A percentile compares a stretch with the other conserved stretches of the same genome.
These are phyloP conservation scores for Drosophila jambulina DNA, from an alignment of 1,140 invertebrate species.

Conservation along the genomic window DNA sequence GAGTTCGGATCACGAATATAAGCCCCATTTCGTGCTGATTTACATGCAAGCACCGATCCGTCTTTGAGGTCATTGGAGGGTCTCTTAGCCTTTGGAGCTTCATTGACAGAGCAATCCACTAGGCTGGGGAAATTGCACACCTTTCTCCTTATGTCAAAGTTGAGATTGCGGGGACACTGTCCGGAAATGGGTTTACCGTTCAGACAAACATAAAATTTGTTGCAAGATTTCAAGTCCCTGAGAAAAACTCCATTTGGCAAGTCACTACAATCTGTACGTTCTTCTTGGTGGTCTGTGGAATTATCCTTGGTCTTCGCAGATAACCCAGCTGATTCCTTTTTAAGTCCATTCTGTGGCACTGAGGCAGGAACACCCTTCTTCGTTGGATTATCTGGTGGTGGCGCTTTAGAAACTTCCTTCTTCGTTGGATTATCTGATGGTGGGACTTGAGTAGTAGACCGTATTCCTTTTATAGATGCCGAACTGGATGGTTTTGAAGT, in stretches of 20 bases:
- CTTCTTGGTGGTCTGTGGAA: not conserved
- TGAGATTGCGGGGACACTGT: slow-evolving; percentile 43
- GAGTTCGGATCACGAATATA: slow-evolving; percentile 45
- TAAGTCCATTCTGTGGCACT: not conserved
- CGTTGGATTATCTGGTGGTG: not conserved
- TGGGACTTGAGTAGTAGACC: not conserved
- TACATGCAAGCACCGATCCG: slow-evolving; percentile 24
- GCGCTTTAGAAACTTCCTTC: no score
- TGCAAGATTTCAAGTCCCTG: slow-evolving; percentile 32
- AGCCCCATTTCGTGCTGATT: slow-evolving; percentile 27
- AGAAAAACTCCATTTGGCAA: slow-evolving; percentile 47
- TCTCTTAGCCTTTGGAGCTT: not conserved
- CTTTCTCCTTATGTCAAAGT: slow-evolving; percentile 50
- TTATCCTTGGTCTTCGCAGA: not conserved
- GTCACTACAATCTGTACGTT: slow-evolving; percentile 1
- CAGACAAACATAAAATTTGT: slow-evolving; percentile 47
- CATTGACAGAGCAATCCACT: slow-evolving; percentile 39
- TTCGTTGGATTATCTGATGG: not conserved
- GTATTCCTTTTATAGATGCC: not conserved
- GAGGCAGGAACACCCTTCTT: not conserved
- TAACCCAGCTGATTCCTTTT: no score
- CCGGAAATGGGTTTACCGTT: slow-evolving; percentile 31
- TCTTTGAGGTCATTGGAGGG: not conserved
- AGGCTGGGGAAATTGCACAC: slow-evolving; percentile 57
- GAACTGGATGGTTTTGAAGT: not conserved